phyloP scores from a whole-genome alignment of 2,888 invertebrate species.

The Lasiommata megera region DNA sequence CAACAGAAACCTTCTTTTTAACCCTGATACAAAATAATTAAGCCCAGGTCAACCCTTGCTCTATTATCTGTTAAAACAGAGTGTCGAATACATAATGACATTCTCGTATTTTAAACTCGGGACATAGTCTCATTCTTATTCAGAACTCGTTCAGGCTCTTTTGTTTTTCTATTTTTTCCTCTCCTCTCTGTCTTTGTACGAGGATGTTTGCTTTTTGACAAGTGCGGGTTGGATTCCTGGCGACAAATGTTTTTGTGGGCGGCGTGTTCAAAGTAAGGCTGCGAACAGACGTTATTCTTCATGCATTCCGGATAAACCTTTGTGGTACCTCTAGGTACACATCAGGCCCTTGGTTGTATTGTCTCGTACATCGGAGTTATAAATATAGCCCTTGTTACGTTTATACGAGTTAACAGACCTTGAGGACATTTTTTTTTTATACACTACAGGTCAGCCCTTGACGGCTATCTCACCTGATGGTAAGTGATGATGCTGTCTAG shows the following conservation, averaged over 20 bases:
- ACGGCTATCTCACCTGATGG: no score
- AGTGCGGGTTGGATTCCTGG: constrained; percentile 62
- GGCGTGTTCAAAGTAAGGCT: constrained; percentile 32
- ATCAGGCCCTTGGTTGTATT: no score
- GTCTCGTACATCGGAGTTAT: no score
- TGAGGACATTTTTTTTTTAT: no score
- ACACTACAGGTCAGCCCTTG: no score
- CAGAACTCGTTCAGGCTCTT: constrained; percentile 51
- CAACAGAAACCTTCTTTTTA: constrained; percentile 20
- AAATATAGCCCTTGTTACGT: no score
- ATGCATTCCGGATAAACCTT: background rate
- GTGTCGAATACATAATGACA: constrained; percentile 68
- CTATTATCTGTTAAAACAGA: constrained; percentile 54
- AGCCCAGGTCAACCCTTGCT: constrained; percentile 44
- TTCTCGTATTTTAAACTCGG: constrained; percentile 58
- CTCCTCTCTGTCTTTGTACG: constrained; percentile 57
- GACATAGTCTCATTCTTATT: constrained; percentile 57
- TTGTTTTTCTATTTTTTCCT: constrained; percentile 66
- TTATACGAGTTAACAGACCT: no score
- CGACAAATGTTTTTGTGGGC: constrained; percentile 61
- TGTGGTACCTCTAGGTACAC: background rate
- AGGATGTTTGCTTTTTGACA: constrained; percentile 73
- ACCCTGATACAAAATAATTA: no score
- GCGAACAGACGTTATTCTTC: background rate
- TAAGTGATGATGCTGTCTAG: no score